Base-by-base conservation (phyloP, 2,888 invertebrate genomes). In the Polietes domitor region DNA sequence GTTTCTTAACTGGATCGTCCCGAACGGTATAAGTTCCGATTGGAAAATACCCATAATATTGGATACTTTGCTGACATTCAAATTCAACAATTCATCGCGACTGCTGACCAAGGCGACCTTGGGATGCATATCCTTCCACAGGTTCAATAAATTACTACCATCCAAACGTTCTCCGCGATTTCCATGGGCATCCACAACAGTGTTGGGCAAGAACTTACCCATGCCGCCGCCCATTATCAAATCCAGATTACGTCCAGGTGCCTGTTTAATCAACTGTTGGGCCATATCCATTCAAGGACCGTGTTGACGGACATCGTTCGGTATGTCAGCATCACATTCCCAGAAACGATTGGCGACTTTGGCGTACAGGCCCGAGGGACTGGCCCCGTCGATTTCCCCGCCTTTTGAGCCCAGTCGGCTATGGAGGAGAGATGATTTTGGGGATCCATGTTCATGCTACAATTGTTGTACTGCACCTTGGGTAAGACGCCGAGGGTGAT, bases 181-280 rank as follows among this genome's bases (percentile, higher is more conserved):
- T 0, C 93, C 93, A 0, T 87, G 87, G 84, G 93, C 92, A 2
- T 92, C 91, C 0, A 93, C 93, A 0, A 87, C 88, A 6, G 92
- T 90, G 19, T 93, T 94, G 0, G 95, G 95, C 0, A 95, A 89
- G 86, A 97, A 94, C 86, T 95, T 94, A 1, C 93, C 91, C 26
- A 95, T 92, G 2, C 97, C 97, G 6, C 97, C 97, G 0, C 97
- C 97, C 89, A 97, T 92, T 77, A 96, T 94, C 0, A 96, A 95
- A 91, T 96, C 95, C n/a, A 96, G 94, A 85, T 95, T 93, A 71
- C 92, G 93, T 0, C 96, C 96, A 50, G 96, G 95, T 47, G 93
- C 93, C 15, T 93, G 93, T 72, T 93, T 93, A 3, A 97, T 91
- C 15, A 97, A 93, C 88, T 97, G 97, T 41, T 93, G 93, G 0